phyloP scores from a whole-genome alignment of 2,113 vertebrate species.

The Alligator mississippiensis region DNA sequence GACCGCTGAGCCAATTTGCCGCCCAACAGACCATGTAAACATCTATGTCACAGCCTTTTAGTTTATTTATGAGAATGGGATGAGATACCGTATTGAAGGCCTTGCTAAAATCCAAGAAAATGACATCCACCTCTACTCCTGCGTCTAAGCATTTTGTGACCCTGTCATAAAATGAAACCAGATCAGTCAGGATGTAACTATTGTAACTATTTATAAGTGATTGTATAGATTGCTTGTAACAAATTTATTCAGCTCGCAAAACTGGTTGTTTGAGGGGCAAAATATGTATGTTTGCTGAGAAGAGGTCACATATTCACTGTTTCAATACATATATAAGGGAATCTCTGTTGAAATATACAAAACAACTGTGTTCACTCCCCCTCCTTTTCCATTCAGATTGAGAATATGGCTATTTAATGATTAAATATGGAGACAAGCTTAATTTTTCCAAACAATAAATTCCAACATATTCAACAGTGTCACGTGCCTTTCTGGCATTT shows the following conservation, averaged over 20 bases:
- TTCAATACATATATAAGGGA: slow-evolving; percentile 53
- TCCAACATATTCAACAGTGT: slow-evolving; percentile 70
- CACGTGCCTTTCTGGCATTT: slow-evolving; percentile 78
- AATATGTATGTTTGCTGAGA: slow-evolving; percentile 36
- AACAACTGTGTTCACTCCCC: slow-evolving; percentile 55
- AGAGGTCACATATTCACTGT: slow-evolving; percentile 53
- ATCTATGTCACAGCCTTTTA: too few species aligned
- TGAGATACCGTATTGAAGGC: too few species aligned
- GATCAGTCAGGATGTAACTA: too few species aligned
- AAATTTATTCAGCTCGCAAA: not conserved
- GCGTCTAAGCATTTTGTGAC: too few species aligned
- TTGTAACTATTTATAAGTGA: not conserved
- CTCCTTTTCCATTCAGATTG: slow-evolving; percentile 63
- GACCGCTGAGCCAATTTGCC: too few species aligned
- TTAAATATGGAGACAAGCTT: slow-evolving; percentile 65
- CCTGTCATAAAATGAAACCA: too few species aligned
- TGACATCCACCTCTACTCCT: too few species aligned
- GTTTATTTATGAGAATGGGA: too few species aligned
- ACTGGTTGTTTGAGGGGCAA: not conserved
- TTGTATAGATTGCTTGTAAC: slow-evolving; percentile 28
- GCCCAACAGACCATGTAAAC: too few species aligned
- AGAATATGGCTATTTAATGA: slow-evolving; percentile 74
- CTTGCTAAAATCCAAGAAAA: too few species aligned
- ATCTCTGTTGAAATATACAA: slow-evolving; percentile 55
- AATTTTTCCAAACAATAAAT: slow-evolving; percentile 78